Base-by-base conservation (phyloP, 2,113 vertebrate species). In the Pseudorasbora parva region DNA sequence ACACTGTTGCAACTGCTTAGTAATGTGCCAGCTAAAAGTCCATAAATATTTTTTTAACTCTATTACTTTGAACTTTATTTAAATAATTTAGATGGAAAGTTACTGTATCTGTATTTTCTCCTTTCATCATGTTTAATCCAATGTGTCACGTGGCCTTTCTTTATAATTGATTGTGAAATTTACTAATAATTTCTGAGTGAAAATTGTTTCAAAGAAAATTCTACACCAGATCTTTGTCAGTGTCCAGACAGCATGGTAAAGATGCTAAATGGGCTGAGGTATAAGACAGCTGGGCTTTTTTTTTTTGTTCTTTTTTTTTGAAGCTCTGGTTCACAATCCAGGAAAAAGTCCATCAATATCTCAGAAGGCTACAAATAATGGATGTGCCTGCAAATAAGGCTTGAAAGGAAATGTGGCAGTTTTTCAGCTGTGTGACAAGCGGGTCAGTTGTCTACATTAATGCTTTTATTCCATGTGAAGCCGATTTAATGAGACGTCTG, bases 401-500 rank as follows among this genome's bases (percentile, higher is more conserved):
- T 79, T 79, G 43, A 79, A 64, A 27, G 23, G 14, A 60, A 21
- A 64, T 64, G 57, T 64, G n/a, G 37, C 59, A 2, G 14, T 64
- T 79, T 59, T 79, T 49, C 43, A 64, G 71, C 23, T 4, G 45
- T 3, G 12, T 51, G 45, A 19, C 43, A 74, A 51, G 71, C n/a
- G 5, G 59, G 77, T 79, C 77, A 78, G 54, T 25, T 60, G 75
- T 60, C n/a, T 60, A 25, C 57, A 64, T 79, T 64, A 49, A 41
- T 66, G 27, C 77, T 74, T 74, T 64, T 43, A 66, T 43, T 43
- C 60, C 59, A 66, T 15, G 19, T 59, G 74, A 79, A 77, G 60
- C 62, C 54, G 21, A 60, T 78, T 68, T 51, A 85, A 85, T 81
- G 62, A 81, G 78, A 49, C 19, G 51, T 17, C 77, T 37, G 56